phyloP scores from a whole-genome alignment of 1,140 invertebrate species.

The Rhizoglyphus robini region DNA sequence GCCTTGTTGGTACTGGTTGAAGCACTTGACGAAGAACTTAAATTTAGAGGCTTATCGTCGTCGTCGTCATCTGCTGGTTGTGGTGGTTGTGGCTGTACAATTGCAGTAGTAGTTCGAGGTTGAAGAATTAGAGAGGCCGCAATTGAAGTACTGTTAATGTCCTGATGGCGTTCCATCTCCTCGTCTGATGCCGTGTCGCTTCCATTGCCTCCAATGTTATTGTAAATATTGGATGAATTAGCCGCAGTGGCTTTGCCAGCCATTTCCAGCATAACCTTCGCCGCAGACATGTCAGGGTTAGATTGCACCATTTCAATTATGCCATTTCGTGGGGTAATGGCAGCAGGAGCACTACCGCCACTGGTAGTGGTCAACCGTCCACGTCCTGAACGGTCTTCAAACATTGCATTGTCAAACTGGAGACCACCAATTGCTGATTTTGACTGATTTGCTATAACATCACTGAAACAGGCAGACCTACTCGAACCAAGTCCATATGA shows the following conservation, averaged over 20 bases:
- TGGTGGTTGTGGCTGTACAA: background rate
- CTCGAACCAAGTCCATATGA: background rate
- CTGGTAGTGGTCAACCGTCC: no score
- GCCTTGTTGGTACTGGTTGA: background rate
- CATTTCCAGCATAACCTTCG: constrained; percentile 6
- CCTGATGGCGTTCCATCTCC: background rate
- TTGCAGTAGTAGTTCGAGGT: background rate
- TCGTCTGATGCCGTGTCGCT: constrained; percentile 4
- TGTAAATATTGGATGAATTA: background rate
- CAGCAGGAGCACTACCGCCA: background rate
- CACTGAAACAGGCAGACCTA: background rate
- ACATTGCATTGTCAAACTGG: background rate
- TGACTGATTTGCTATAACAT: background rate
- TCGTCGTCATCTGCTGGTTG: background rate
- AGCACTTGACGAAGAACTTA: constrained; percentile 1
- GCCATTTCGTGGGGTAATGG: background rate
- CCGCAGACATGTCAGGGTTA: background rate
- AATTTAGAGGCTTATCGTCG: constrained; percentile 6
- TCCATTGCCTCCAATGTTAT: background rate
- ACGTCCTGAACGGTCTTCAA: background rate
- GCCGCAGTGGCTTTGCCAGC: background rate
- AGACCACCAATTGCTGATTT: background rate
- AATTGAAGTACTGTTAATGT: background rate
- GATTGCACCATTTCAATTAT: background rate
- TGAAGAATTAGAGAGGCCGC: background rate